phyloP scores from a whole-genome alignment of 2,113 vertebrate genomes.

The Anguilla rostrata region DNA sequence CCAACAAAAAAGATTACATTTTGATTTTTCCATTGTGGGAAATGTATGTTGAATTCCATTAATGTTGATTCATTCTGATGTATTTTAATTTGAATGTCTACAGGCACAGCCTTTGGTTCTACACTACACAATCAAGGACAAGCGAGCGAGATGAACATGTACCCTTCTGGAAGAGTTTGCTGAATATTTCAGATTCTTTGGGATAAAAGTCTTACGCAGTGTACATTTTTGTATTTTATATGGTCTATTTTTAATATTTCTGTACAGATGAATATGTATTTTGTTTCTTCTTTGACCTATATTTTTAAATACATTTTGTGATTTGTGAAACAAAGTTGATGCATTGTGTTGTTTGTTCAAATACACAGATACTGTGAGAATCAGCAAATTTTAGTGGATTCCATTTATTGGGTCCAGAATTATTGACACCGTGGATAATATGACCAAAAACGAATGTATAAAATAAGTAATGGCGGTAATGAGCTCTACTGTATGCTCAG shows the following conservation, averaged over 20 bases:
- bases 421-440: no score
- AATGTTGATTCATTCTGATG: conserved; percentile 1
- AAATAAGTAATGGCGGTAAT: no score
- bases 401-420: no score
- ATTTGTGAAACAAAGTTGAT: not conserved
- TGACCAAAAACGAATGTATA: no score
- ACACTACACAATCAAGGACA: conserved; percentile 78
- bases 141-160: conserved; percentile 64
- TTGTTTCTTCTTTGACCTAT: not conserved
- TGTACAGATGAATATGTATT: not conserved
- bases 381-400: no score
- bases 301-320: not conserved
- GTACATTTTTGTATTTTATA: not conserved
- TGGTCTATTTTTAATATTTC: not conserved
- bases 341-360: not conserved
- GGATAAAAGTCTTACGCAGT: not conserved
- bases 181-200: not conserved
- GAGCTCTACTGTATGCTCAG: no score
- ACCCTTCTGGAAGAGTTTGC: not conserved
- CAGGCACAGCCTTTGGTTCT: conserved; percentile 76
- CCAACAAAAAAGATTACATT: no score
- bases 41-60: not conserved
- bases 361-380: no score
- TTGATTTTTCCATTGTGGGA: not conserved
- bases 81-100: not conserved